These are phyloP conservation scores for Naso thynnoides DNA, from an alignment of 2,797 vertebrate genomes.

Conservation along the genomic window DNA sequence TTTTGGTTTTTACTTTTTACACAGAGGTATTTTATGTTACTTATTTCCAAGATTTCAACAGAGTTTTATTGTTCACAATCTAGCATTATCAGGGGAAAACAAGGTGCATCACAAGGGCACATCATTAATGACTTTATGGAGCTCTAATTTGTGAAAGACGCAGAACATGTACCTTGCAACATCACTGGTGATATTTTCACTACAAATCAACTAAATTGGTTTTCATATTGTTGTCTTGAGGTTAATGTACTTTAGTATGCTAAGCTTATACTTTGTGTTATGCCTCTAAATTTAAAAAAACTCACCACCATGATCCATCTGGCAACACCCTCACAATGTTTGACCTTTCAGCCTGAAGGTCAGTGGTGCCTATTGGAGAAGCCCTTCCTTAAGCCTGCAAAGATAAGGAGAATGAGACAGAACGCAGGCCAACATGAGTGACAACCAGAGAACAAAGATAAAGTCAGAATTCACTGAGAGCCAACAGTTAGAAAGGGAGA, in stretches of 20 bases:
- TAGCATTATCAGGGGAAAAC: no score
- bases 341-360: slow-evolving; percentile 53
- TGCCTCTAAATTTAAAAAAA: slow-evolving; percentile 6
- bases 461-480: slow-evolving; percentile 16
- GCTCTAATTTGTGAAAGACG: no score
- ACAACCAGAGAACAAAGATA: neutral
- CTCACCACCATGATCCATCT: slow-evolving; percentile 79
- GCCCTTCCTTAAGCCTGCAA: slow-evolving; percentile 45
- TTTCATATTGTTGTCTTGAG: neutral
- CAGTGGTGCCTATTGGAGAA: slow-evolving; percentile 13
- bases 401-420: slow-evolving; percentile 21
- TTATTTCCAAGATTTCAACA: no score
- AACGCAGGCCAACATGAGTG: neutral
- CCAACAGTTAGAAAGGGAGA: slow-evolving; percentile 19
- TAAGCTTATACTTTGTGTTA: neutral
- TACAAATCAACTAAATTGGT: no score
- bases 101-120: no score
- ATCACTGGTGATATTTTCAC: no score
- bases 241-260: neutral
- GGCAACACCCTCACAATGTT: slow-evolving; percentile 43
- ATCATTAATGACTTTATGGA: no score
- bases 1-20: no score
- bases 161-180: no score
- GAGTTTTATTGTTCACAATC: no score
- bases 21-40: no score